Evolutionary conservation across 2,113 vertebrate species (phyloP).

Genomic region (Sylvicapra grimmia): DNA sequence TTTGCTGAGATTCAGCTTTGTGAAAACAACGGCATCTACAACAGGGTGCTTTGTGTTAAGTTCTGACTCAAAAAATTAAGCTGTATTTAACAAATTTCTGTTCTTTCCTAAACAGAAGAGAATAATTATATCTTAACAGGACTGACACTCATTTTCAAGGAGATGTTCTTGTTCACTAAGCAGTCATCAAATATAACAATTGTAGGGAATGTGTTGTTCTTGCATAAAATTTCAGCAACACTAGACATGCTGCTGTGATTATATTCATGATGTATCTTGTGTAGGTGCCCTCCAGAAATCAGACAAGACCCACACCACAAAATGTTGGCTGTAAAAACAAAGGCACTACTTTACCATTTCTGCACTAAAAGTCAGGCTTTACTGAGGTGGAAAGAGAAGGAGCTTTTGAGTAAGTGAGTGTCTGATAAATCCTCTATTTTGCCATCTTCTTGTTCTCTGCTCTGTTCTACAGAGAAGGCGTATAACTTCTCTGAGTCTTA

Average conservation of each 20-base stretch:
- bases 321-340: background rate
- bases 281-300: background rate
- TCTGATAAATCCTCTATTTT: background rate
- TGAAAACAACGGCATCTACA: background rate
- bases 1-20: background rate
- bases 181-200: background rate
- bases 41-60: background rate
- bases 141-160: conserved; percentile 11
- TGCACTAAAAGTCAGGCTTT: background rate
- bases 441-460: background rate
- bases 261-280: background rate
- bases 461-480: background rate
- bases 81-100: background rate
- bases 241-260: background rate
- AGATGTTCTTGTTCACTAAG: conserved; percentile 25
- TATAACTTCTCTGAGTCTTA: background rate
- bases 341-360: background rate
- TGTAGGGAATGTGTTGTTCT: background rate
- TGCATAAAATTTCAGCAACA: background rate
- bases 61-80: background rate
- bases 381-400: background rate
- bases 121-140: background rate
- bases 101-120: background rate
- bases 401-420: background rate
- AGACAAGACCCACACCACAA: background rate